Evolutionary conservation across 2,113 vertebrate species (phyloP).

Genomic region (Stegostoma tigrinum): DNA sequence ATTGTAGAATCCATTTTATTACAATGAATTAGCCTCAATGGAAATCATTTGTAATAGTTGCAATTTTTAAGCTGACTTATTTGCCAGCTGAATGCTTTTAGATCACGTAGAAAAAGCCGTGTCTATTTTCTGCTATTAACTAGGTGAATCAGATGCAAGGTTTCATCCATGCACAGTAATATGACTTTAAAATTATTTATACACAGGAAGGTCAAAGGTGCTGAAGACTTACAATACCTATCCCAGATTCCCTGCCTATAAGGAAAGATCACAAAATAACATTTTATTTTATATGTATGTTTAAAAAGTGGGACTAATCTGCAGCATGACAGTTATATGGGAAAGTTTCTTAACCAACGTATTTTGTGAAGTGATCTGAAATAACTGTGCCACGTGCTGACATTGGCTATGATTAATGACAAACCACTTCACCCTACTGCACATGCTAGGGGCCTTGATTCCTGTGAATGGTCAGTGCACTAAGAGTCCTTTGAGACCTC

Average conservation of each 20-base stretch:
- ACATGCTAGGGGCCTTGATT: background rate
- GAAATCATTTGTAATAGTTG: background rate
- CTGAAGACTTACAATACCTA: background rate
- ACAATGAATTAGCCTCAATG: background rate
- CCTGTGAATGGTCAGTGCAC: background rate
- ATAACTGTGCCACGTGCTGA: slow-evolving; percentile 7
- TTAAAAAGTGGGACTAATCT: no score
- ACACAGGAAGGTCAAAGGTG: background rate
- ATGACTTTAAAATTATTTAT: background rate
- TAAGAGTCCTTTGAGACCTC: background rate
- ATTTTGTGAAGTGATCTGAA: slow-evolving; percentile 13
- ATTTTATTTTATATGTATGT: background rate
- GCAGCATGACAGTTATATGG: background rate
- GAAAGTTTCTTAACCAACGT: background rate
- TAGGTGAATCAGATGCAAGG: background rate
- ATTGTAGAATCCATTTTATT: background rate
- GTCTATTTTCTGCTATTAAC: background rate
- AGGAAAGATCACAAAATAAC: background rate
- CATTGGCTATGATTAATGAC: slow-evolving; percentile 21
- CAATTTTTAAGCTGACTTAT: background rate
- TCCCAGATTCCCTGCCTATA: background rate
- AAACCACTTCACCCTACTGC: background rate
- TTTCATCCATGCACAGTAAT: background rate
- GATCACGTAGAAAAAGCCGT: background rate
- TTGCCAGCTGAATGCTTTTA: background rate